A percentile compares a stretch with the other conserved stretches of the same genome.
Evolutionary conservation across 1,140 invertebrate genomes (phyloP).

Genomic region (Brachionus manjavacas): DNA sequence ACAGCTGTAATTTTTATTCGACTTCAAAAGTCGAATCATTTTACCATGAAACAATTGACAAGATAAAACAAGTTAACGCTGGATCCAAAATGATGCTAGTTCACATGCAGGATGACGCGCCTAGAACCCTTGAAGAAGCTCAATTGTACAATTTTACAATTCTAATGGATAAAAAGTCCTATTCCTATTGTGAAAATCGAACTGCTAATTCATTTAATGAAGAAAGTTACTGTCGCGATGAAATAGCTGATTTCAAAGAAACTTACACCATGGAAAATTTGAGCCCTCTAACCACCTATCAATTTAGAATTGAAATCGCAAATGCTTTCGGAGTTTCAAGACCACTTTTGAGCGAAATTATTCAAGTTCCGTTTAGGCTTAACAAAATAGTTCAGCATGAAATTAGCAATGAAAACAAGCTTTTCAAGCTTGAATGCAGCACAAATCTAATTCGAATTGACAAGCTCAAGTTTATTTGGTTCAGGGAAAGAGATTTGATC

Average conservation of each 20-base stretch:
- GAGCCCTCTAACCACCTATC: constrained; percentile 8
- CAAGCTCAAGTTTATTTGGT: background rate
- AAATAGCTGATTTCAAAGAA: constrained; percentile 20
- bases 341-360: background rate
- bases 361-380: background rate
- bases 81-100: background rate
- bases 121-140: background rate
- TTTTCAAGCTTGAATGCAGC: background rate
- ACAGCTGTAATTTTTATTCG: constrained; percentile 37
- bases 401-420: background rate
- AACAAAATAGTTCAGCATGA: background rate
- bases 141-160: constrained; percentile 4
- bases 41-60: background rate
- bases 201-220: background rate
- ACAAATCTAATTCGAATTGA: background rate
- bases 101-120: background rate
- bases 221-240: constrained; percentile 2
- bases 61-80: background rate
- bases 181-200: background rate
- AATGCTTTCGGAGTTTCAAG: constrained; percentile 22
- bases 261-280: constrained; percentile 12
- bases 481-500: background rate
- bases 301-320: constrained; percentile 27
- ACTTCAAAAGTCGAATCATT: background rate
- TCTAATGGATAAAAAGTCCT: constrained; percentile 18